Evolutionary conservation across 2,113 vertebrate genomes (phyloP).

Genomic region (western clawed frog (Xenopus tropicalis)): UCB_Xtro_10.0 CM004443.2:26389001-26389500

Average conservation of each 20-base stretch:
- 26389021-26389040: constrained; percentile 67
- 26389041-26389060: constrained; percentile 84
- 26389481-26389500: no score
- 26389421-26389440: no score
- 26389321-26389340: no score
- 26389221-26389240: constrained; percentile 65
- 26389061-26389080: constrained; percentile 94
- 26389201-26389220: constrained; percentile 83
- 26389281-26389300: constrained; percentile 60
- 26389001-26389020: constrained; percentile 52
- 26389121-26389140: constrained; percentile 71
- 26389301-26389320: no score
- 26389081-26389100: constrained; percentile 80
- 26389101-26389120: constrained; percentile 84
- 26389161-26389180: constrained; percentile 83
- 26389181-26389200: constrained; percentile 93
- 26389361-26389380: no score
- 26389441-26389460: no score
- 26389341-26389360: no score
- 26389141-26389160: constrained; percentile 77
- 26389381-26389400: no score
- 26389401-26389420: no score
- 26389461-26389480: no score
- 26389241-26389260: constrained; percentile 81
- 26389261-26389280: constrained; percentile 87